phyloP scores from a whole-genome alignment of 2,113 vertebrate species.

The Sprattus sprattus region DNA sequence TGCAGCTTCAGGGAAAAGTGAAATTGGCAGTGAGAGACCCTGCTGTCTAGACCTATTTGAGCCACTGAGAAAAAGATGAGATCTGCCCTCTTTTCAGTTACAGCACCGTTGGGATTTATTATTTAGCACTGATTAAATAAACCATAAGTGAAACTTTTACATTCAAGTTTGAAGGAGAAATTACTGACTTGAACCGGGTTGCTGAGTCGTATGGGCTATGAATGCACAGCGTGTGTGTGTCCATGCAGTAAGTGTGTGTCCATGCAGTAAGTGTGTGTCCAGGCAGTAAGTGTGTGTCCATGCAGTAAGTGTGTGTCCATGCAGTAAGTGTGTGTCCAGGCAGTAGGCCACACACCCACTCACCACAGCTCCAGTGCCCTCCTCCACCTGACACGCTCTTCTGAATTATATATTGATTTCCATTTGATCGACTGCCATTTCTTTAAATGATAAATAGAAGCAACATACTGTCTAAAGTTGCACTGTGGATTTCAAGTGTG shows the following conservation, averaged over 20 bases:
- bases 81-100: not conserved
- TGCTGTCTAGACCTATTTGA: constrained; percentile 16
- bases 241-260: not conserved
- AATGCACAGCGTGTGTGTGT: not conserved
- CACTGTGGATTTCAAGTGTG: not conserved
- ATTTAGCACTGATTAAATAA: not conserved
- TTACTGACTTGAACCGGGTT: no score
- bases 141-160: not conserved
- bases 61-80: not conserved
- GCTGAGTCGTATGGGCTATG: not conserved
- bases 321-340: not conserved
- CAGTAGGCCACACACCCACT: not conserved
- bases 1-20: not conserved
- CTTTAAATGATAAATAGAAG: not conserved
- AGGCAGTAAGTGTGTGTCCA: no score
- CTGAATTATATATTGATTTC: not conserved
- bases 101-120: not conserved
- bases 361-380: not conserved
- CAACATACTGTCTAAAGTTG: not conserved
- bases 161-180: not conserved
- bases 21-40: constrained; percentile 17
- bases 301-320: not conserved
- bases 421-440: not conserved
- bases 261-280: not conserved
- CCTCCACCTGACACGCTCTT: not conserved